Evolutionary conservation across 2,113 vertebrate genomes (phyloP), one percentile per base, ranked within the genome.

Genomic region (Trichechus manatus): DNA sequence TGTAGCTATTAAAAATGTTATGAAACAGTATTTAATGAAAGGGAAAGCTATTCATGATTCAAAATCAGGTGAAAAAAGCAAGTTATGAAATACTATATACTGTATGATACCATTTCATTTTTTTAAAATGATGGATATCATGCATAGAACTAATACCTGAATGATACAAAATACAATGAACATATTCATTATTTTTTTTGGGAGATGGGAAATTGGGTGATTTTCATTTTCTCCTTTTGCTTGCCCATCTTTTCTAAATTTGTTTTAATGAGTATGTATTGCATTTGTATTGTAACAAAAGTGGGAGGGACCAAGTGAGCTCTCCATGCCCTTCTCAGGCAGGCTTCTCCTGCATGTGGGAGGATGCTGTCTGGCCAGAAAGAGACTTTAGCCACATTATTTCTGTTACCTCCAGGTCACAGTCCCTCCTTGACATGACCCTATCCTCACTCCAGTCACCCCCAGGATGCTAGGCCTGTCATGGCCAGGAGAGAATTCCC

Each of bases 201-300:
- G 44, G 31, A 94, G 50, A 70, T 72, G 42, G 68, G n/a, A 70
- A 87, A 74, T 44, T 47, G 2, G 17, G 50, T 44, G 53, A 19
- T 94, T 92, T 96, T 66, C 36, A 64, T n/a, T 81, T 77, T 77
- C 20, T 75, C 83, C 68, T 95, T 96, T 56, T 19, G 2, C 68
- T 83, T 90, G 2, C 72, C 61, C n/a, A 31, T 50, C 17, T 91
- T 95, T 94, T 50, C 81, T 53, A 23, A 39, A 42, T 84, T 89
- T 63, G 10, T 77, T 93, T 66, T 47, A 19, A 36, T 66, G 66
- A 56, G 3, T 81, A 7, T 22, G 5, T 39, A 39, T 59, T 0
- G 0, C 9, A 66, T 75, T 68, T 80, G 31, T 33, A 36, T 47
- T 36, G 2, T 75, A 15, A 77, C 64, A 29, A 42, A 74, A 27